Base-by-base conservation (phyloP, 2,888 invertebrate genomes). In the Podotricha telesiphe region DNA sequence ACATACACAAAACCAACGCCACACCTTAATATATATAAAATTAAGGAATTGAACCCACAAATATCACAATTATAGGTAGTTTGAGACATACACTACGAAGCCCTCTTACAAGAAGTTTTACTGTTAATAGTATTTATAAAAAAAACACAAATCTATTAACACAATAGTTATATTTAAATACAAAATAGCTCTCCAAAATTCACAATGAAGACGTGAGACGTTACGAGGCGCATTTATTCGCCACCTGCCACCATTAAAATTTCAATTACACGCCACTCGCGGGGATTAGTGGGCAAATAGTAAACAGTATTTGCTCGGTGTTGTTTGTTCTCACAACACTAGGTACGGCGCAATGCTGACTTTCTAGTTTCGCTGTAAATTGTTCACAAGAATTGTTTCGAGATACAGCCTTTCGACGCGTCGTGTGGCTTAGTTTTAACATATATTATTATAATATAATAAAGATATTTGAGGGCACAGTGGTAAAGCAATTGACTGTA, bases 171-270 rank as follows among this genome's bases (percentile, higher is more conserved):
- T 1, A 53, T 28, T 28, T 2, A 40, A 40, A 20, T 4, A 20
- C 20, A 20, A 42, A 58, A 42, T 40, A 58, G 13, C 22, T 22
- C 40, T 20, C 22, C 42, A 58, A 58, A 42, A 20, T 20, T 48
- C 2, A 62, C 62, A 62, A 34, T 34, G 34, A 17, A 48, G 8
- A 34, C 47, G 15, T 62, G 0, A 28, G 17, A 48, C 47, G n/a
- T 17, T 19, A 61, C 45, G 37, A n/a, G n/a, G 22, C 34, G 34
- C 59, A 15, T 28, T 48, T 34, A 48, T 37, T 19, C 59, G 65
- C 40, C 86, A 87, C 87, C 87, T 87, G 86, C 77, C 80, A 77
- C 79, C 81, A 83, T 86, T 87, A 82, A 83, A 83, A 82, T 85
- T 87, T 82, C 86, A 86, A 87, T 86, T 84, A 86, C 81, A 63